These are phyloP conservation scores for Ictidomys tridecemlineatus DNA, from an alignment of 2,113 vertebrate species.

Conservation along the genomic window DNA sequence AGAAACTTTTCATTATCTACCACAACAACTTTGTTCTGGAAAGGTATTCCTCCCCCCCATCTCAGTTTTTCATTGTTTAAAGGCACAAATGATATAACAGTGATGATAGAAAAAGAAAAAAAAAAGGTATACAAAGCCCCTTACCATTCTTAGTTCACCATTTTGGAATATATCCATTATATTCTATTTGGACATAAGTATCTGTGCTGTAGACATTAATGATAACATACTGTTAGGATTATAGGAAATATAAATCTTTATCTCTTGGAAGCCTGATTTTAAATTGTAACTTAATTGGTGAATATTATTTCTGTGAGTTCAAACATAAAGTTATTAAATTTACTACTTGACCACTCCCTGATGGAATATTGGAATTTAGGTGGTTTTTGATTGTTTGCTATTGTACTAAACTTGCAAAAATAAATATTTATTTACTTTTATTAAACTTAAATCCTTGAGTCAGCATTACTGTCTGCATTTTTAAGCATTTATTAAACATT, in stretches of 20 bases:
- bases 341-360: neutral
- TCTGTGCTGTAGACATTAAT: neutral
- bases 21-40: neutral
- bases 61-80: neutral
- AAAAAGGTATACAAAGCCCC: accelerated
- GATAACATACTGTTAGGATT: neutral
- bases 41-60: accelerated
- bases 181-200: neutral
- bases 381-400: neutral
- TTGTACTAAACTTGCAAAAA: neutral
- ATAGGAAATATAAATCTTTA: neutral
- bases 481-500: neutral
- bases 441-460: no score
- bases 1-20: neutral
- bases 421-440: neutral
- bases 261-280: neutral
- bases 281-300: neutral
- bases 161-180: neutral
- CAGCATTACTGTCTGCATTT: neutral
- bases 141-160: neutral
- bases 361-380: neutral
- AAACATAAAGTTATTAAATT: neutral
- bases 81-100: neutral
- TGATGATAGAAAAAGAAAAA: neutral
- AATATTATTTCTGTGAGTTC: constrained; percentile 20